phyloP scores from a whole-genome alignment of 2,797 vertebrate species.

The Cyprinella venusta region DNA sequence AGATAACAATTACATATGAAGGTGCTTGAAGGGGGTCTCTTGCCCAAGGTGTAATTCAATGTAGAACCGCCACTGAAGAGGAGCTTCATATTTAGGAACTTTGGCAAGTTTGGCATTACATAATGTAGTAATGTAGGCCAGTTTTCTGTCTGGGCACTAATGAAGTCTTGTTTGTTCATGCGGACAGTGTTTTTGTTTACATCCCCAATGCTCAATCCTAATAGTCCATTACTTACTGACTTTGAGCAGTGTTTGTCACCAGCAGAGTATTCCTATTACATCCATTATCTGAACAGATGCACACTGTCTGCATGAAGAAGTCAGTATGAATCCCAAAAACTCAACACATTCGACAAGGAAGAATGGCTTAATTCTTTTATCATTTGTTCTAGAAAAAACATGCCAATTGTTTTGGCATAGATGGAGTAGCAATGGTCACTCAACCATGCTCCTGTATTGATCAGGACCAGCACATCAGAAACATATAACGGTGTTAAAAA shows the following conservation, averaged over 20 bases:
- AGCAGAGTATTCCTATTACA: conserved; percentile 4
- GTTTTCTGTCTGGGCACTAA: not conserved
- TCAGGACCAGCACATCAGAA: not conserved
- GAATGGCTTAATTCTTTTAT: not conserved
- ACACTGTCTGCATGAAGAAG: not conserved
- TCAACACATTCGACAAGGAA: not conserved
- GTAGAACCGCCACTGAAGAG: no score
- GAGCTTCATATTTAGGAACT: not conserved
- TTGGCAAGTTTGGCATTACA: not conserved
- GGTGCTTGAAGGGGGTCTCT: no score
- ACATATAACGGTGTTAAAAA: not conserved
- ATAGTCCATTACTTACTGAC: conserved; percentile 12
- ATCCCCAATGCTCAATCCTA: conserved; percentile 20
- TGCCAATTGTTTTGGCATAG: not conserved
- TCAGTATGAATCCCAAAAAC: not conserved
- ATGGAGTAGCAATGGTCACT: not conserved
- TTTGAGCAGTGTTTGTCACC: conserved; percentile 18
- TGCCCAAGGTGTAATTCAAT: no score
- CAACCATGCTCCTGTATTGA: not conserved
- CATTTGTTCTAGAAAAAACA: conserved; percentile 6
- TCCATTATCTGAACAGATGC: conserved; percentile 20
- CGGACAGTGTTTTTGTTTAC: conserved; percentile 20
- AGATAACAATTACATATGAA: not conserved
- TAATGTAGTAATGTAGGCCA: not conserved
- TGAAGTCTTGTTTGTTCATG: conserved; percentile 34